A percentile compares a stretch with the other conserved stretches of the same genome.
phyloP scores from a whole-genome alignment of 2,888 invertebrate genomes.

The Frankliniella fusca region DNA sequence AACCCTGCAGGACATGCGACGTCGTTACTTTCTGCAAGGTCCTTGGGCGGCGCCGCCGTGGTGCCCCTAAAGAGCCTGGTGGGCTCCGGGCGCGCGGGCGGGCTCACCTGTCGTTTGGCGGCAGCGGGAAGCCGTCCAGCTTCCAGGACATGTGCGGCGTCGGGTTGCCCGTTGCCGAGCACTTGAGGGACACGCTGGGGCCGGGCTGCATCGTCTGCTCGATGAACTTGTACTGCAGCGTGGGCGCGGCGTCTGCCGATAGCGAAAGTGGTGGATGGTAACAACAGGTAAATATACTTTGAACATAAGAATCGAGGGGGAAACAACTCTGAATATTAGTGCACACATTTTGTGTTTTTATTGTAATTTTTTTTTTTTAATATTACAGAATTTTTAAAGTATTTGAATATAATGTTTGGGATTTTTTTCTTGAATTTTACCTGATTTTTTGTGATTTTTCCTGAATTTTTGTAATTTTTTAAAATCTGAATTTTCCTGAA shows the following conservation, averaged over 20 bases:
- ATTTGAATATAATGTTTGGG: no score
- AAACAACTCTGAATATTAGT: no score
- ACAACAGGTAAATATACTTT: neutral
- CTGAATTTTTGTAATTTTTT: no score
- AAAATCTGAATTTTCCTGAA: no score
- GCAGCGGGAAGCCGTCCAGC: constrained; percentile 49
- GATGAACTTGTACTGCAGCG: constrained; percentile 50
- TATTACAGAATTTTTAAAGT: constrained; percentile 2
- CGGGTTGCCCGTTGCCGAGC: constrained; percentile 51
- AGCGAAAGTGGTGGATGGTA: neutral
- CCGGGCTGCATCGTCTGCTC: constrained; percentile 52
- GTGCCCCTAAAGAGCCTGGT: no score
- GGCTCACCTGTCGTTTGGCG: constrained; percentile 49
- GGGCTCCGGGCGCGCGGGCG: neutral
- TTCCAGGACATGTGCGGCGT: constrained; percentile 53
- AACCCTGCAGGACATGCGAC: constrained; percentile 43
- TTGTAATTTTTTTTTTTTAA: no score
- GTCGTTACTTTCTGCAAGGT: no score
- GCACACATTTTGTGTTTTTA: no score
- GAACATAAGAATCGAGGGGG: neutral
- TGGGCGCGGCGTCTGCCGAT: constrained; percentile 52
- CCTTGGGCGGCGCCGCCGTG: neutral
- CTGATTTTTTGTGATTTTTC: no score
- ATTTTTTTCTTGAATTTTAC: no score
- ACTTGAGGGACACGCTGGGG: constrained; percentile 51